A percentile compares a stretch with the other conserved stretches of the same genome.
Evolutionary conservation across 2,797 vertebrate species (phyloP).

Genomic region (Paedocypris micromegethes): DNA sequence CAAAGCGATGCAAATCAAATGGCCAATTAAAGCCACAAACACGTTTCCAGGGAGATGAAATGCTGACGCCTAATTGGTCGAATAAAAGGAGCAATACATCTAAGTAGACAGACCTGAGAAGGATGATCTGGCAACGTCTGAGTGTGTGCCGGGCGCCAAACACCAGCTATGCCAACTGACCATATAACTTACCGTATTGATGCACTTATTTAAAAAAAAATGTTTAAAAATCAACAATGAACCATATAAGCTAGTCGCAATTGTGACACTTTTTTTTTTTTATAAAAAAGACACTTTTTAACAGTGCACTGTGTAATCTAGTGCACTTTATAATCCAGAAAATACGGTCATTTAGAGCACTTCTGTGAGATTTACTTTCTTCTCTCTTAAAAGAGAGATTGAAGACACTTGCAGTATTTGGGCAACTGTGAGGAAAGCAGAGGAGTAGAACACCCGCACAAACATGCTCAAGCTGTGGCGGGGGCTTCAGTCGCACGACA

Average conservation of each 20-base stretch:
- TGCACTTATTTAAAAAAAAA: no score
- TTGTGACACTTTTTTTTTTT: no score
- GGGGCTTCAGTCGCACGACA: slow-evolving; percentile 19
- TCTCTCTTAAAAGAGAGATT: slow-evolving; percentile 18
- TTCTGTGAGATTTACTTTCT: slow-evolving; percentile 20
- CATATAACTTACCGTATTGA: no score
- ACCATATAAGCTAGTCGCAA: no score
- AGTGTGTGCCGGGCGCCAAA: no score
- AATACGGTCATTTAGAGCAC: slow-evolving; percentile 8
- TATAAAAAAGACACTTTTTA: no score
- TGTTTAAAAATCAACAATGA: no score
- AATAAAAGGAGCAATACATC: slow-evolving; percentile 63
- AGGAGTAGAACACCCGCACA: slow-evolving; percentile 9
- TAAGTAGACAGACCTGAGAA: slow-evolving; percentile 59
- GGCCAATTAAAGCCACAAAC: slow-evolving; percentile 64
- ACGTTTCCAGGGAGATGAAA: slow-evolving; percentile 67
- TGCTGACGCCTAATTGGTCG: slow-evolving; percentile 64
- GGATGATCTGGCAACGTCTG: slow-evolving; percentile 26
- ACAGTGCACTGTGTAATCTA: no score
- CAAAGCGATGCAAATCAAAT: slow-evolving; percentile 72
- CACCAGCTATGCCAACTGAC: no score
- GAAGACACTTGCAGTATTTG: slow-evolving; percentile 9
- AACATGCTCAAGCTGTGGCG: slow-evolving; percentile 2
- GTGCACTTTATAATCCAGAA: no score
- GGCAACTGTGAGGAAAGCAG: slow-evolving; percentile 7